Evolutionary conservation across 2,797 vertebrate genomes (phyloP).

Genomic region (Smutsia gigantea): DNA sequence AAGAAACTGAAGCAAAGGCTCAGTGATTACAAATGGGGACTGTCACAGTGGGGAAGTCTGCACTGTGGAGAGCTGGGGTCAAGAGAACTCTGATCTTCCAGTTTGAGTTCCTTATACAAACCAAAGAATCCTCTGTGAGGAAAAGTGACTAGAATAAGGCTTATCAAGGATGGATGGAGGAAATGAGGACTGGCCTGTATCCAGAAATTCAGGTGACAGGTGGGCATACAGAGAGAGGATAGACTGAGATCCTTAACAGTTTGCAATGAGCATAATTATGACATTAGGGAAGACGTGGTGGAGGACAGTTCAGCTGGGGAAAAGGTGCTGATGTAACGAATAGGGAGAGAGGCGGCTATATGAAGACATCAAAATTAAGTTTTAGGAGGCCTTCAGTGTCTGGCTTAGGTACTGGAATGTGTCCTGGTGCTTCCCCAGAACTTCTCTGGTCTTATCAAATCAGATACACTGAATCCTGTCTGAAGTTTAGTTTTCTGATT

Average conservation of each 20-base stretch:
- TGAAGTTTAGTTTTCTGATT: conserved; percentile 23
- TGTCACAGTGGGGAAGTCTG: background rate
- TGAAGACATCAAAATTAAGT: background rate
- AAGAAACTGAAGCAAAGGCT: background rate
- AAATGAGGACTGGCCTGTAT: background rate
- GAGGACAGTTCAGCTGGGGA: background rate
- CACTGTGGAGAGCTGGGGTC: background rate
- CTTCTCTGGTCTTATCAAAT: background rate
- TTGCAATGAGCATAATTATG: background rate
- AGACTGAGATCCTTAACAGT: background rate
- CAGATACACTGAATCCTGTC: background rate
- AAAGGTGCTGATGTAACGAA: background rate
- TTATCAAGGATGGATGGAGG: background rate
- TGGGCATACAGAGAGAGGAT: background rate
- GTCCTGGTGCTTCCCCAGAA: background rate
- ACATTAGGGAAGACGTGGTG: background rate
- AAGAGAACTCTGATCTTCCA: background rate
- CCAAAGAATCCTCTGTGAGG: background rate
- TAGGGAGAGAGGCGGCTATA: background rate
- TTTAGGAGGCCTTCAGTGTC: background rate
- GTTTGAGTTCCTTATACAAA: background rate
- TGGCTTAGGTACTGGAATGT: background rate
- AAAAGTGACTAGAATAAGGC: too few species aligned
- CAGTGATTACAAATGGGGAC: background rate
- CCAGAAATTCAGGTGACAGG: background rate